Base-by-base conservation (phyloP, 1,140 invertebrate genomes). In the Trypoxylus dichotomus region DNA sequence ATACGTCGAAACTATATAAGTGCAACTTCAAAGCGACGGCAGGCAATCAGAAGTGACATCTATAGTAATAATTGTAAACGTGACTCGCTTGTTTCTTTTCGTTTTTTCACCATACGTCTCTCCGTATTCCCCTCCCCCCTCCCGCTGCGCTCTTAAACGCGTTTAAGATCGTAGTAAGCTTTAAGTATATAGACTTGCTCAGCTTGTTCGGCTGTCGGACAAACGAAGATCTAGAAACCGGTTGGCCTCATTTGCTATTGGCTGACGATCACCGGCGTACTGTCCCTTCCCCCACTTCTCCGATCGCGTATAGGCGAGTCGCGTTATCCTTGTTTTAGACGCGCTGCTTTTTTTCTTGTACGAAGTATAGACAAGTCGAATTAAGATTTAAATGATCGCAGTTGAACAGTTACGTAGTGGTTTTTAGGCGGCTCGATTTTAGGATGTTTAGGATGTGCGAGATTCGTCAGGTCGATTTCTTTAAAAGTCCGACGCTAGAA, bases 231-330 rank as follows among this genome's bases (percentile, higher is more conserved):
- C 24, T 10, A 71, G 24, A 25, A 71, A 80, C 82, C 81, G 79
- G 82, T 83, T 83, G 82, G 82, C 82, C 82, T 83, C 82, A 79
- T 78, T 82, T 75, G 71, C 75, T 43, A 83, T 83, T 82, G 82
- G 81, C 77, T 76, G 79, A 79, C 3, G 13, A 15, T 13, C n/a
- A 3, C 3, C 43, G 3, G 43, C 3, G 1, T 11, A 3, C 37
- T 11, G 3, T 41, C 1, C 43, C 43, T 13, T 13, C 43, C 13
- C 13, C 3, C 43, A n/a, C 7, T 13, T n/a, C 43, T 3, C 13
- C 13, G 11, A 11, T 13, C 43, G 43, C 0, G 43, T 47, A 47
- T 15, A 8, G 43, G 3, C 43, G 43, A 47, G 8, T 47, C 13
- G 43, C n/a, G n/a, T n/a, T 47, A 47, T 47, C 43, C 43, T 47